Percentiles rank a stretch among this genome's conserved stretches.
phyloP scores from a whole-genome alignment of 2,113 vertebrate genomes.

The Micronycteris hirsuta region DNA sequence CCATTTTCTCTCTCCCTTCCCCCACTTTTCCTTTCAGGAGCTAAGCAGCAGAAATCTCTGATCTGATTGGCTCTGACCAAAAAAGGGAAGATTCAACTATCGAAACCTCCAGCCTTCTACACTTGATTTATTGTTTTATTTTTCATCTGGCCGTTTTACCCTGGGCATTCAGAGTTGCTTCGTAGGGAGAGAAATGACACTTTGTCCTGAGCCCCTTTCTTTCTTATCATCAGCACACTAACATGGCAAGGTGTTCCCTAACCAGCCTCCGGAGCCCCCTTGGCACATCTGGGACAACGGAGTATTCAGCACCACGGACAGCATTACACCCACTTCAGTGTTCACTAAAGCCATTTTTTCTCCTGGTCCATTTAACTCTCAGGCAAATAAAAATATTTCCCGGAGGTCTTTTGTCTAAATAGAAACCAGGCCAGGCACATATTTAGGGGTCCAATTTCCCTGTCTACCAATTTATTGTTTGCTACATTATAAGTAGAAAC shows the following conservation, averaged over 20 bases:
- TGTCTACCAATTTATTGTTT: not conserved
- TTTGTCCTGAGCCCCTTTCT: not conserved
- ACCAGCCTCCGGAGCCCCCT: not conserved
- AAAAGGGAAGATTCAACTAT: constrained; percentile 44
- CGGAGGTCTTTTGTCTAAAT: not conserved
- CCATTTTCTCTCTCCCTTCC: constrained; percentile 51
- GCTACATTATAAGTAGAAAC: not conserved
- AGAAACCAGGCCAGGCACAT: not conserved
- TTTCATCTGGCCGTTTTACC: not conserved
- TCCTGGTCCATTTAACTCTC: not conserved
- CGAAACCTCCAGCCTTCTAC: not conserved
- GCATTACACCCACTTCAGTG: constrained; percentile 1
- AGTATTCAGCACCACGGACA: constrained; percentile 78
- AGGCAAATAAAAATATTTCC: constrained; percentile 46
- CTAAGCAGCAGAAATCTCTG: constrained; percentile 48
- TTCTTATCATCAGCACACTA: not conserved
- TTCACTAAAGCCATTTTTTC: not conserved
- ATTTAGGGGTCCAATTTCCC: not conserved
- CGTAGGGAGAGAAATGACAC: not conserved
- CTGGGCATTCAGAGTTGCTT: not conserved
- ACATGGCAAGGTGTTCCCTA: not conserved
- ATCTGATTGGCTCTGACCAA: constrained; percentile 63
- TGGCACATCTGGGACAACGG: not conserved
- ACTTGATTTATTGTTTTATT: not conserved
- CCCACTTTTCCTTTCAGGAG: constrained; percentile 65